These are phyloP conservation scores for Perca flavescens DNA, from an alignment of 2,113 vertebrate genomes.

Conservation along the genomic window DNA sequence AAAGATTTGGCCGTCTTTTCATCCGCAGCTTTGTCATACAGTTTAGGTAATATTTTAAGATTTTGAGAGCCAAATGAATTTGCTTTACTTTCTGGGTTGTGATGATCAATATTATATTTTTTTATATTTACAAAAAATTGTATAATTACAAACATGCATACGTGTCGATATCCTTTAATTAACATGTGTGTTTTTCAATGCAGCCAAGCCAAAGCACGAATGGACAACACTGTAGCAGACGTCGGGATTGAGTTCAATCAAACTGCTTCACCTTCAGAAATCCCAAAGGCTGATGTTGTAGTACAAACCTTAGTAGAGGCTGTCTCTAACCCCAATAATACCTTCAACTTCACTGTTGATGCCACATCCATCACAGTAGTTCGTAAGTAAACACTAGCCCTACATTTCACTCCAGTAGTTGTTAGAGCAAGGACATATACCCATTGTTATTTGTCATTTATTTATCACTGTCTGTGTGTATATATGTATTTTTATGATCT, in stretches of 20 bases:
- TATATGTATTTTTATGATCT: not conserved
- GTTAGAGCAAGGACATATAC: not conserved
- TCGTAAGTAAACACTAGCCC: conserved; percentile 12
- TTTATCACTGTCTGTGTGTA: not conserved
- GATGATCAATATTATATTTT: not conserved
- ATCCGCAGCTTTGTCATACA: fast-evolving
- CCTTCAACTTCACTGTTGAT: conserved; percentile 4
- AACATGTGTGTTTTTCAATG: not conserved
- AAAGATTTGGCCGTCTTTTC: not conserved
- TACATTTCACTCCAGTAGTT: not conserved
- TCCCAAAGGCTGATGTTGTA: conserved; percentile 9
- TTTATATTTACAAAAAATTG: not conserved
- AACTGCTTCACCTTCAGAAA: not conserved
- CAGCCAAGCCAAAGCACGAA: not conserved
- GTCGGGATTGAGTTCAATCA: conserved; percentile 40
- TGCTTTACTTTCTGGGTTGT: not conserved
- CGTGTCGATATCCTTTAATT: not conserved
- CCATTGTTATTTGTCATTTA: not conserved
- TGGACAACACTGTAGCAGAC: not conserved
- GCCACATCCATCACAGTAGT: not conserved
- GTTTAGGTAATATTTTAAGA: conserved; percentile 36
- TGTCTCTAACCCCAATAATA: conserved; percentile 14
- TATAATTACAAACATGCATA: not conserved
- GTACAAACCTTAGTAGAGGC: not conserved
- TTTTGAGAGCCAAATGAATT: not conserved